Conservation (phyloP, 2,888 invertebrate genomes). For the Cantharis nigra region DNA sequence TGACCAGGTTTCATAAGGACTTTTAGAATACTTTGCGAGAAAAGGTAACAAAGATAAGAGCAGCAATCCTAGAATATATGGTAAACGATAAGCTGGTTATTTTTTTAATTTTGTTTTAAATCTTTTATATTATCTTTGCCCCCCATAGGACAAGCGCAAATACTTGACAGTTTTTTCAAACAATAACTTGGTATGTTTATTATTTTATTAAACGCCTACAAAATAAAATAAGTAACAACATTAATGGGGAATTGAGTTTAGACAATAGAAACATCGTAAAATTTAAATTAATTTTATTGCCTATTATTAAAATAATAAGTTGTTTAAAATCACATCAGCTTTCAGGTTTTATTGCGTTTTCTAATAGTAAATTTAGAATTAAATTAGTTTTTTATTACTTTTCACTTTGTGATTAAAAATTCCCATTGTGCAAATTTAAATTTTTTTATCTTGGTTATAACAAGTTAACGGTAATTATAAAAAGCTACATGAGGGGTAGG, state of each 20-base stretch:
- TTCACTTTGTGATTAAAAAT: background rate
- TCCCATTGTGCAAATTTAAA: background rate
- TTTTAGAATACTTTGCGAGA: background rate
- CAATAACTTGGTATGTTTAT: background rate
- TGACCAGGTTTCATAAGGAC: background rate
- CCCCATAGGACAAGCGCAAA: no score
- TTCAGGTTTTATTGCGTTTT: background rate
- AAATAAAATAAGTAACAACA: background rate
- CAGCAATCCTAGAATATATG: background rate
- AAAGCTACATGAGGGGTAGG: slow-evolving; percentile 31
- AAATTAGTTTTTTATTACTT: background rate
- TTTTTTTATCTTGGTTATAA: background rate
- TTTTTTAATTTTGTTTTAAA: background rate
- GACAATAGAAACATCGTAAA: background rate
- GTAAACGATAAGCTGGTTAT: background rate
- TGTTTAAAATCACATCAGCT: background rate
- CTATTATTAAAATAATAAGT: background rate
- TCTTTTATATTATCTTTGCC: background rate
- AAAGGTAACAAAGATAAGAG: background rate
- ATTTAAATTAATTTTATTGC: background rate
- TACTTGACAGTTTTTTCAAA: background rate
- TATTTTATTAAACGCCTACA: background rate
- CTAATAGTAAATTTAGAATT: background rate
- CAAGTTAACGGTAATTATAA: background rate
- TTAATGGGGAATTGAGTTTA: background rate